phyloP scores from a whole-genome alignment of 2,888 invertebrate genomes.

The Dusona sp. region DNA sequence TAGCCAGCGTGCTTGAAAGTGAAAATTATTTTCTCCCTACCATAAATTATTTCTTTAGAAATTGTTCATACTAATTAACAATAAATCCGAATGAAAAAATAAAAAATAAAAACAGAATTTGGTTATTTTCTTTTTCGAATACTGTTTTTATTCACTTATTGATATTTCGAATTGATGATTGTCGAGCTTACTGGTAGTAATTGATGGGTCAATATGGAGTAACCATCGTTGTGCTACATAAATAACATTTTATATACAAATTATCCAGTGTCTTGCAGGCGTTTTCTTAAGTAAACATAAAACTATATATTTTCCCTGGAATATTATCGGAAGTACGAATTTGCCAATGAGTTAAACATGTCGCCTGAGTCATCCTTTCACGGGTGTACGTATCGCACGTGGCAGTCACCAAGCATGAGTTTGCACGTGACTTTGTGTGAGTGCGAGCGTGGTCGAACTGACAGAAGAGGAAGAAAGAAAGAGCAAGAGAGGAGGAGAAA shows the following conservation, averaged over 20 bases:
- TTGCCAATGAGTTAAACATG: slow-evolving; percentile 58
- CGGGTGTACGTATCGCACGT: slow-evolving; percentile 56
- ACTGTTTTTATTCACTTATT: not conserved
- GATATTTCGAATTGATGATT: not conserved
- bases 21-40: too few species aligned
- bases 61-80: not conserved
- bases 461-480: slow-evolving; percentile 44
- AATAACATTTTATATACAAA: not conserved
- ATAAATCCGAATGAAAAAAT: too few species aligned
- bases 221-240: not conserved
- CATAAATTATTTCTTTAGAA: not conserved
- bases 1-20: too few species aligned
- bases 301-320: slow-evolving; percentile 19
- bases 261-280: slow-evolving; percentile 8
- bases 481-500: slow-evolving; percentile 25
- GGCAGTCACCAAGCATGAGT: slow-evolving; percentile 60
- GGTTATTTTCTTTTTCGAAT: not conserved
- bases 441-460: slow-evolving; percentile 52
- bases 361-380: slow-evolving; percentile 65
- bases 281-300: slow-evolving; percentile 54
- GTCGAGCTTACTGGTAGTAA: not conserved
- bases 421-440: slow-evolving; percentile 65
- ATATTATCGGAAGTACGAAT: slow-evolving; percentile 62
- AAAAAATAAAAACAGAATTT: not conserved
- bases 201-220: not conserved